These are phyloP conservation scores for Lepidurus couesii DNA, from an alignment of 1,140 invertebrate genomes.

Conservation along the genomic window DNA sequence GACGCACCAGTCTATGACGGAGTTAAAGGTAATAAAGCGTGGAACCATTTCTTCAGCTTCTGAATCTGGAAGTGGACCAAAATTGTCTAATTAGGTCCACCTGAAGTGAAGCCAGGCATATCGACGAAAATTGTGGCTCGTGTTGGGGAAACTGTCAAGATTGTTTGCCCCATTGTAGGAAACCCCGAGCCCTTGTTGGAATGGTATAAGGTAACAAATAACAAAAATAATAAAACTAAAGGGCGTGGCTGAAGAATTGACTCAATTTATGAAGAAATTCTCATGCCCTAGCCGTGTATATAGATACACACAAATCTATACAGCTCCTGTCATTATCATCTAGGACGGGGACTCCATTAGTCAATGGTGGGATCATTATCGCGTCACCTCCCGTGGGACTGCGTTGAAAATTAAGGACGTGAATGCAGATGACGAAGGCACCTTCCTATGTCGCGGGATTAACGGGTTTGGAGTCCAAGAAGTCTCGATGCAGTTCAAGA, in stretches of 20 bases:
- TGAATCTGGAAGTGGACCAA: no score
- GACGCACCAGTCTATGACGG: neutral
- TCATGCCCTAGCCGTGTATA: no score
- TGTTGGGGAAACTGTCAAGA: neutral
- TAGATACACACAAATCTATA: neutral
- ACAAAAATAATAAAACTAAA: neutral
- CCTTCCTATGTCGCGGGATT: neutral
- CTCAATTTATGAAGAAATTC: no score
- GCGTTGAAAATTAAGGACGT: neutral
- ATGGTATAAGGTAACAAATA: neutral
- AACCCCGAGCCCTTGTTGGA: neutral
- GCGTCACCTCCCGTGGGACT: conserved; percentile 15
- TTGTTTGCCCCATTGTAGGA: conserved; percentile 8
- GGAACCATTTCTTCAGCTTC: no score
- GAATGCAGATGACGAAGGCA: neutral
- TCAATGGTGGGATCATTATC: conserved; percentile 22
- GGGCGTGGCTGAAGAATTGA: neutral
- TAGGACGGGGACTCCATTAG: conserved; percentile 13
- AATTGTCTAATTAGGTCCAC: neutral
- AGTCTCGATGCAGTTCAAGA: neutral
- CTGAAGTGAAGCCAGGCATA: neutral
- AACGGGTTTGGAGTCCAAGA: conserved; percentile 3
- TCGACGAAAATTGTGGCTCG: neutral
- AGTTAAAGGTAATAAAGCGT: neutral
- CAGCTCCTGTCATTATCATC: neutral